Evolutionary conservation across 35 echinoderm and acorn worm genomes (phyloP).

Genomic region (Apostichopus parvimensis): DNA sequence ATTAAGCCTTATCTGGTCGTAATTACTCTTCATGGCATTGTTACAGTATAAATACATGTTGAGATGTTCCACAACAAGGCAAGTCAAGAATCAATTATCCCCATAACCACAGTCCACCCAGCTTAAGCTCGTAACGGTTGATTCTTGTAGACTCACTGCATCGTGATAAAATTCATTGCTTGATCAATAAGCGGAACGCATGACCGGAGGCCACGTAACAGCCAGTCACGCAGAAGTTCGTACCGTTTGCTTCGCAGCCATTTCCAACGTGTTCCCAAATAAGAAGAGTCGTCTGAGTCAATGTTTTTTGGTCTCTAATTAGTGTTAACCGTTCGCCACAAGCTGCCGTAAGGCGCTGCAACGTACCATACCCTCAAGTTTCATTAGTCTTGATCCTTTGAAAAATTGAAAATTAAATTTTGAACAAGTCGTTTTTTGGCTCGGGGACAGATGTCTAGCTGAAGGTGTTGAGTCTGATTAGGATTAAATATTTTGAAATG

Average conservation of each 20-base stretch:
- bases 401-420: slow-evolving; percentile 2
- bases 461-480: neutral
- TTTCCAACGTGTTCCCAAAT: neutral
- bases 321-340: neutral
- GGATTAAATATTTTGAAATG: neutral
- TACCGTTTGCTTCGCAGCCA: no score
- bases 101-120: neutral
- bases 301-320: neutral
- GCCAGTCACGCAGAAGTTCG: neutral
- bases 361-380: neutral
- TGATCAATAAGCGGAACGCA: slow-evolving; percentile 17
- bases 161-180: slow-evolving; percentile 21
- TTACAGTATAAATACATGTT: slow-evolving; percentile 4
- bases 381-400: neutral
- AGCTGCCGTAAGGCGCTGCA: neutral
- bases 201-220: slow-evolving; percentile 1
- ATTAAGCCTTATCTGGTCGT: neutral
- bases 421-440: neutral
- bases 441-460: neutral
- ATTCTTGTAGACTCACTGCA: neutral
- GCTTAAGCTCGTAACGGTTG: neutral
- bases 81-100: slow-evolving; percentile 39
- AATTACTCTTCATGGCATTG: neutral
- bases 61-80: slow-evolving; percentile 6
- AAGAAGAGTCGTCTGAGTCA: neutral